Base-by-base conservation (phyloP, 2,888 invertebrate species). In the Rhingia rostrata region DNA sequence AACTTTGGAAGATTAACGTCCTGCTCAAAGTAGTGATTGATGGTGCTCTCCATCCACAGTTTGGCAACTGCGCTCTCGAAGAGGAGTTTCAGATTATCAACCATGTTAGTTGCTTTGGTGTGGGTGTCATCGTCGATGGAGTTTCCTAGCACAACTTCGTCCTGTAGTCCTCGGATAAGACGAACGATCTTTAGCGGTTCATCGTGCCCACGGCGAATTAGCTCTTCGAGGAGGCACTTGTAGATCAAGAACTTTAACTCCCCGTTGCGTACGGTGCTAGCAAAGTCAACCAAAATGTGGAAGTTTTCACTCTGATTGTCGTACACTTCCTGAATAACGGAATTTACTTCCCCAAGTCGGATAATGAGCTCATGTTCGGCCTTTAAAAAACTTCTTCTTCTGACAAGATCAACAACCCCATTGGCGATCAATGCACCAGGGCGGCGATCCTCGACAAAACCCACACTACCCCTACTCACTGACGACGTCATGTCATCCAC, bases 1-100 rank as follows among this genome's bases (percentile, higher is more conserved):
- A 84, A 37, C 6, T 1, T 39, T 0, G 74, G 49, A 6, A 84
- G 69, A n/a, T 53, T 74, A 4, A 30, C 0, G 33, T 84, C 84
- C 4, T 30, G 33, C n/a, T 75, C 70, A 10, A 84, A 84, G 12
- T 14, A 39, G 6, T 60, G 58, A 6, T 41, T 84, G 10, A 80
- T 66, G 4, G 22, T 66, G 33, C 60, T 75, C 7, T 84, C 84
- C 22, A 63, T 72, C 84, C 84, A 84, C n/a, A 84, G 54, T 6
- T 84, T 84, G 4, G 75, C 60, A 6, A 80, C 84, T 35, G 80
- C 84, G 6, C 63, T 66, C 9, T 84, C 84, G 43, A 84, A 75
- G 2, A 84, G 43, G 1, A 75, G 35, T n/a, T 80, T 84, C 0
- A 84, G 30, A 14, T 64, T 80, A 22, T 80, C 80, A 10, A 84